Evolutionary conservation across 2,113 vertebrate genomes (phyloP).

Genomic region (Pseudois nayaur): DNA sequence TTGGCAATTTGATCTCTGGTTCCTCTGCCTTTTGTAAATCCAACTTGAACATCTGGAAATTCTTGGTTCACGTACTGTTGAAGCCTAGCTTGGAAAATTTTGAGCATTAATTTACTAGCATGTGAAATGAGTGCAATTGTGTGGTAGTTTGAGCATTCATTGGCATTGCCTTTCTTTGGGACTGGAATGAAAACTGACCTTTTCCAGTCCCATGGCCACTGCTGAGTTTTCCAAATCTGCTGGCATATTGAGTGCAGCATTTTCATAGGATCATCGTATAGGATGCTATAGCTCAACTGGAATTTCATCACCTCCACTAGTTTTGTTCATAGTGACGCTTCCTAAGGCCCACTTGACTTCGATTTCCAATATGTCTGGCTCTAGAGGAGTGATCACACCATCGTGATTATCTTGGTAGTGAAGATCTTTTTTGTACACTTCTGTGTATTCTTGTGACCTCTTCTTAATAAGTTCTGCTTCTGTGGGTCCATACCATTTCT

Average conservation of each 20-base stretch:
- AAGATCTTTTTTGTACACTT: not conserved
- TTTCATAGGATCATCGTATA: not conserved
- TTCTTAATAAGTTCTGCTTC: not conserved
- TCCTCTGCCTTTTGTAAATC: not conserved
- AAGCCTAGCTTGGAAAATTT: not conserved
- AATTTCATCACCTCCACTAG: not conserved
- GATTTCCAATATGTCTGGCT: not conserved
- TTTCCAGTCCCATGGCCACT: not conserved
- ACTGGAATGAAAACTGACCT: not conserved
- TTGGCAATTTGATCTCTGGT: not conserved
- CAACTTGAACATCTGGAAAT: not conserved
- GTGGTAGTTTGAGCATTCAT: not conserved
- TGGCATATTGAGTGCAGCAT: not conserved
- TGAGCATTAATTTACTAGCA: not conserved
- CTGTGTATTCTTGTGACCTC: not conserved
- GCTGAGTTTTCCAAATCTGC: not conserved
- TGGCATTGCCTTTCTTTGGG: not conserved
- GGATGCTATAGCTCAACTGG: not conserved
- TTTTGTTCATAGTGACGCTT: not conserved
- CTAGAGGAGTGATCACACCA: not conserved
- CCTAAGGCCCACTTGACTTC: not conserved
- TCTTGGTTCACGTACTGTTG: not conserved
- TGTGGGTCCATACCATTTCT: not conserved
- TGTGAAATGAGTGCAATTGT: not conserved
- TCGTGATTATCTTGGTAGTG: not conserved